Evolutionary conservation across 2,113 vertebrate species (phyloP).

Genomic region (Rhea pennata): DNA sequence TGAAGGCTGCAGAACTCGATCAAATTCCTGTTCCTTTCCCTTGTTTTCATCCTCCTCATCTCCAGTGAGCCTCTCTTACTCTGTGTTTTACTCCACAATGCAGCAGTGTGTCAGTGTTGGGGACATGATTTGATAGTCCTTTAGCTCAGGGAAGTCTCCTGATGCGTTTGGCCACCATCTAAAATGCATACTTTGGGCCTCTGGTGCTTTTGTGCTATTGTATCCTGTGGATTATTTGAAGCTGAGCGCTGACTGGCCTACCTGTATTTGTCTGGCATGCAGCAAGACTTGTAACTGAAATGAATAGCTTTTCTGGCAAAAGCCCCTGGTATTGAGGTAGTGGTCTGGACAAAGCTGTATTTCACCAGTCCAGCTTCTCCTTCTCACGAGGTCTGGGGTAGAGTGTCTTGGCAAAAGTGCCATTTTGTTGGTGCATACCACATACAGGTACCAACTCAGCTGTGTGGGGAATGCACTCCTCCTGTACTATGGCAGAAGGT

Average conservation of each 20-base stretch:
- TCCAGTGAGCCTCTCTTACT: background rate
- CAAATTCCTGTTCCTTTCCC: background rate
- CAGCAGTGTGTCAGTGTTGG: background rate
- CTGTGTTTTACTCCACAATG: background rate
- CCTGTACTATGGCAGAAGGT: background rate
- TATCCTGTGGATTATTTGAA: background rate
- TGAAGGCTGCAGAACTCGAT: background rate
- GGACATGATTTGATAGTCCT: background rate
- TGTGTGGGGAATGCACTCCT: background rate
- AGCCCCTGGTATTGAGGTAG: background rate
- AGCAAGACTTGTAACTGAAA: background rate
- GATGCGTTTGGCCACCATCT: background rate
- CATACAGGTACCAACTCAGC: fast-evolving
- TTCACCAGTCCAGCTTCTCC: background rate
- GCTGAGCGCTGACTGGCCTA: background rate
- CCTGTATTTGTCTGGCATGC: background rate
- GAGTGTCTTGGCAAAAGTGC: background rate
- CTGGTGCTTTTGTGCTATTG: background rate
- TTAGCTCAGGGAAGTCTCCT: background rate
- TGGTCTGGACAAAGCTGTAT: background rate
- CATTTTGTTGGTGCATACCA: background rate
- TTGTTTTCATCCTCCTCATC: background rate
- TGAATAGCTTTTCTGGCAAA: background rate
- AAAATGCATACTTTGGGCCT: no score
- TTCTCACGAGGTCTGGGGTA: background rate